Conservation (phyloP, 2,113 vertebrate genomes). For the Desmodus rotundus region DNA sequence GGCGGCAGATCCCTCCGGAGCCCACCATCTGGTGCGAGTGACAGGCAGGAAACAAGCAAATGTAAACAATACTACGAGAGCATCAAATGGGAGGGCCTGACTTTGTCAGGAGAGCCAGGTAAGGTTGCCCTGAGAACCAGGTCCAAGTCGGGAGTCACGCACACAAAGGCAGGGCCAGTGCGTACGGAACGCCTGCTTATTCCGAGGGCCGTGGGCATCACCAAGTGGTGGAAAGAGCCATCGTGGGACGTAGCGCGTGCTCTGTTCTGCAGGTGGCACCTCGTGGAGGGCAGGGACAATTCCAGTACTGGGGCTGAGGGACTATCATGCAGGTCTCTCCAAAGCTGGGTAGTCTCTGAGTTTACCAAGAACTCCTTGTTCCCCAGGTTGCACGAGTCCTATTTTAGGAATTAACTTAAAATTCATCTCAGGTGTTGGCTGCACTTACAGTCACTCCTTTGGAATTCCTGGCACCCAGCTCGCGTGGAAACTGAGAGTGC, state of each 20-base stretch:
- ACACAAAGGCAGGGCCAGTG: background rate
- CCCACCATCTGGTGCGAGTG: background rate
- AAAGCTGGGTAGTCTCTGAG: background rate
- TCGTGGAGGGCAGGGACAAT: background rate
- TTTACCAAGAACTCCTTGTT: background rate
- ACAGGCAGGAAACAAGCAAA: background rate
- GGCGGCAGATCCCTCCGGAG: background rate
- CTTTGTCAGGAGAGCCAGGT: background rate
- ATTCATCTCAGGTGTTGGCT: background rate
- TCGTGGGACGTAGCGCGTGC: accelerated
- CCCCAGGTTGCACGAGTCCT: background rate
- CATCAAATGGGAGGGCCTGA: background rate
- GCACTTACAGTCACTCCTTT: background rate
- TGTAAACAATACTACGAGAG: background rate
- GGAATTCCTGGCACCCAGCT: background rate
- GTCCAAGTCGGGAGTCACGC: too few species aligned
- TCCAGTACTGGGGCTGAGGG: background rate
- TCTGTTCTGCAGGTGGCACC: background rate
- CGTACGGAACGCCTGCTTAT: accelerated
- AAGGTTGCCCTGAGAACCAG: background rate
- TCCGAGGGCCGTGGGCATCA: background rate
- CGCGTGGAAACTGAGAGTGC: background rate
- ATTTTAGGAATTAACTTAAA: background rate
- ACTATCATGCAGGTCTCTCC: background rate
- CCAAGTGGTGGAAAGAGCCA: background rate